Evolutionary conservation across 2,113 vertebrate species (phyloP).

Genomic region (Haemorhous mexicanus): DNA sequence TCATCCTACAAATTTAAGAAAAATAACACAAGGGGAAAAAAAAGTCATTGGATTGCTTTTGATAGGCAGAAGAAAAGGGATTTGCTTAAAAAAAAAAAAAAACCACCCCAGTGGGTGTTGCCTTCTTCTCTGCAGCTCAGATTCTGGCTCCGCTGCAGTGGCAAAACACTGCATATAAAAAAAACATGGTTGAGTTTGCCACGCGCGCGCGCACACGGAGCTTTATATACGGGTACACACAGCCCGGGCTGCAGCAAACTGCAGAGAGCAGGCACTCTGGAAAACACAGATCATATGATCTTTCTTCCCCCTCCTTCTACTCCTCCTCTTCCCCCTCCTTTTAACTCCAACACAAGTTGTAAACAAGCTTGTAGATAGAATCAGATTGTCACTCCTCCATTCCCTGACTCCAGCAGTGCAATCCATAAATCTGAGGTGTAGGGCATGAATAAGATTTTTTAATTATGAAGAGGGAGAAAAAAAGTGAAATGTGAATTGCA

Average conservation of each 20-base stretch:
- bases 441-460: not conserved
- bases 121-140: conserved; percentile 59
- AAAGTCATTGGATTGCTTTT: not conserved
- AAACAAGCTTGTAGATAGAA: conserved; percentile 68
- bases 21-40: not conserved
- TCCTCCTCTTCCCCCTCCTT: conserved; percentile 46
- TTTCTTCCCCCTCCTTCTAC: conserved; percentile 34
- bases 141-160: conserved; percentile 60
- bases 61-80: not conserved
- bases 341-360: conserved; percentile 63
- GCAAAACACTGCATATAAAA: conserved; percentile 67
- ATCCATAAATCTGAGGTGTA: not conserved
- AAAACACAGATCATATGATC: conserved; percentile 69
- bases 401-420: not conserved
- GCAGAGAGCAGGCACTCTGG: conserved; percentile 61
- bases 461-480: not conserved
- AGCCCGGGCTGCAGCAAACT: conserved; percentile 63
- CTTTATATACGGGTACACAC: conserved; percentile 1
- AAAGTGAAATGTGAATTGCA: not conserved
- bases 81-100: not conserved
- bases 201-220: not conserved
- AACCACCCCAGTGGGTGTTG: conserved; percentile 44
- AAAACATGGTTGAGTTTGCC: conserved; percentile 3
- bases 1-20: conserved; percentile 18
- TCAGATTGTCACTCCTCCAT: conserved; percentile 32